A percentile compares a stretch with the other conserved stretches of the same genome.
These are phyloP conservation scores for Cryptus armator DNA, from an alignment of 2,888 invertebrate genomes.

Conservation along the genomic window DNA sequence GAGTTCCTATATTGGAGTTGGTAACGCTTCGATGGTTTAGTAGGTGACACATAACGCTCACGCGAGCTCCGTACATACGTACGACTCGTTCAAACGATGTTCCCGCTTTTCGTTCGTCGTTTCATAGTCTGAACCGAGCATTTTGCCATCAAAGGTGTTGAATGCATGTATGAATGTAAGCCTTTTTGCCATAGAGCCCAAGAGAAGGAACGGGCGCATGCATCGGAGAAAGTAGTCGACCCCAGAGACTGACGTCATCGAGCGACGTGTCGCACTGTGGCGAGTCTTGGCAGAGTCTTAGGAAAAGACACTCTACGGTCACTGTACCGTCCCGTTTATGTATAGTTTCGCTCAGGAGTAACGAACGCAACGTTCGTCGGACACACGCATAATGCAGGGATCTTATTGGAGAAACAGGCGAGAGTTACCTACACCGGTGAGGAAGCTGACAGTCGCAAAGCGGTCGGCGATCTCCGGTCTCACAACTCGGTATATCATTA, in stretches of 20 bases:
- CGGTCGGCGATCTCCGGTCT: constrained; percentile 66
- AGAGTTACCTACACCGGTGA: background rate
- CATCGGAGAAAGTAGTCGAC: constrained; percentile 63
- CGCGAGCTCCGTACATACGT: constrained; percentile 42
- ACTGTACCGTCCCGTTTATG: background rate
- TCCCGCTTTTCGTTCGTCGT: constrained; percentile 35
- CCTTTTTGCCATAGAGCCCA: background rate
- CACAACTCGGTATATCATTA: constrained; percentile 73
- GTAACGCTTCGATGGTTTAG: constrained; percentile 61
- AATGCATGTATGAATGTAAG: constrained; percentile 5
- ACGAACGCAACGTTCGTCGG: constrained; percentile 3
- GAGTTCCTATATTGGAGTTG: constrained; percentile 50
- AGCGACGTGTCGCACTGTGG: background rate
- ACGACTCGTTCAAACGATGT: constrained; percentile 25
- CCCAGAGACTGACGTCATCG: constrained; percentile 57
- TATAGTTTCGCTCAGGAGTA: background rate
- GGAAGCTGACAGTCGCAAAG: constrained; percentile 73
- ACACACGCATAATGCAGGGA: background rate
- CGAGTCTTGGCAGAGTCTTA: background rate
- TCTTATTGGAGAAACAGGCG: background rate
- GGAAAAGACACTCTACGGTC: constrained; percentile 4
- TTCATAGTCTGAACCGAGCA: background rate
- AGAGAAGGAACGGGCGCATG: constrained; percentile 30
- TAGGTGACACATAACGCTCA: constrained; percentile 67
- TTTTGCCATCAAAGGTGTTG: constrained; percentile 32